Conservation (phyloP, 2,797 vertebrate genomes). For the Salarias fasciatus region DNA sequence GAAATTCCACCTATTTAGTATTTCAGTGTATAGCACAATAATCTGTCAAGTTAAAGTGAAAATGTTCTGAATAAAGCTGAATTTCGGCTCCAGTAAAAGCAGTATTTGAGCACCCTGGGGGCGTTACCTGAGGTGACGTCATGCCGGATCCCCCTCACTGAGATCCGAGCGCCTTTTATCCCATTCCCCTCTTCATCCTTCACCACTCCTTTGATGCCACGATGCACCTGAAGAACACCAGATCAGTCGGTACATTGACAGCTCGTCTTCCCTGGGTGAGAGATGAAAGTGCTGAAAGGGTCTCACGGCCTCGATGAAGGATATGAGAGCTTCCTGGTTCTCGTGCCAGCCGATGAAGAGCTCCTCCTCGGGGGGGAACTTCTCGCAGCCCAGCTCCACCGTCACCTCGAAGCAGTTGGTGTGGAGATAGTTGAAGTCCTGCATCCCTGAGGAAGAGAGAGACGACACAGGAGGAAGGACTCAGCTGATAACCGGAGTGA, state of each 20-base stretch:
- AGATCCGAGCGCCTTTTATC: slow-evolving; percentile 89
- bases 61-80: no score
- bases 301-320: slow-evolving; percentile 88
- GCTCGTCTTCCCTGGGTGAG: no score
- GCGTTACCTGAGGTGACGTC: slow-evolving; percentile 89
- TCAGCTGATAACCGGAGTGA: slow-evolving; percentile 14
- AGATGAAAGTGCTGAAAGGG: neutral
- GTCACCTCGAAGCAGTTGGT: slow-evolving; percentile 98
- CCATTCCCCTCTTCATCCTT: slow-evolving; percentile 88
- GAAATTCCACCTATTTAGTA: no score
- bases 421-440: slow-evolving; percentile 98
- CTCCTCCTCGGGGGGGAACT: slow-evolving; percentile 91
- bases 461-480: neutral
- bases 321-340: slow-evolving; percentile 90
- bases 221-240: slow-evolving; percentile 84
- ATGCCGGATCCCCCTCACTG: slow-evolving; percentile 90
- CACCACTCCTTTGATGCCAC: slow-evolving; percentile 93
- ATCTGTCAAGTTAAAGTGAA: no score
- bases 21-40: no score
- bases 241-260: no score
- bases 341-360: slow-evolving; percentile 89
- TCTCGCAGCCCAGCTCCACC: slow-evolving; percentile 93
- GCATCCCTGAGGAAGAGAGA: slow-evolving; percentile 86
- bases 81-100: no score
- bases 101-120: no score